Conservation (phyloP, 2,888 invertebrate species). For the Metellina segmentata region DNA sequence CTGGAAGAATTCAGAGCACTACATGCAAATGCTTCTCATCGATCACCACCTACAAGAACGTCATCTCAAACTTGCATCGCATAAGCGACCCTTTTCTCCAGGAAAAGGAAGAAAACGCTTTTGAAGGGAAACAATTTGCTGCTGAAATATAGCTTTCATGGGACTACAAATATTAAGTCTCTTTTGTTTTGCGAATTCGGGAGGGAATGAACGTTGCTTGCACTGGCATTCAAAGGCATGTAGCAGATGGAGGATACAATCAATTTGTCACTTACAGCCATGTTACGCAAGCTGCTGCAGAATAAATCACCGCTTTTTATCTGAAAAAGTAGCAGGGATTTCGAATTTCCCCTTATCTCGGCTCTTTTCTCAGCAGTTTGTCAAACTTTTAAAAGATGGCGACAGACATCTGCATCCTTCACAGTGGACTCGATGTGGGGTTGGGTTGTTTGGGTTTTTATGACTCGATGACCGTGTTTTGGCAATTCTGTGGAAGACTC, state of each 20-base stretch:
- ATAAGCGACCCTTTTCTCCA: neutral
- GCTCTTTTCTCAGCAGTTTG: neutral
- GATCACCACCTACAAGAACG: neutral
- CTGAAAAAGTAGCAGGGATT: neutral
- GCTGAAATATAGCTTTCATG: neutral
- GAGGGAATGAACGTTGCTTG: neutral
- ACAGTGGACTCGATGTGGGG: too few species aligned
- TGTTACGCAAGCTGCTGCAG: neutral
- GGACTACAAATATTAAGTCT: neutral
- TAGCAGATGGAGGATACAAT: neutral
- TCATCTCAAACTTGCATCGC: neutral
- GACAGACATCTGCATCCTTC: neutral
- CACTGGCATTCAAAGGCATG: neutral
- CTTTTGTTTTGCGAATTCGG: neutral
- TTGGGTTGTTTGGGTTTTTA: too few species aligned
- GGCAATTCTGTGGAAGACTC: too few species aligned
- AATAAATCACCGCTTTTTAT: constrained; percentile 1
- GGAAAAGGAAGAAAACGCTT: neutral
- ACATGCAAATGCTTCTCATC: neutral
- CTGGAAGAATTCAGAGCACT: neutral
- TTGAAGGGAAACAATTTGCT: neutral
- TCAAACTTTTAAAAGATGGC: neutral
- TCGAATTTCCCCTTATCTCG: neutral
- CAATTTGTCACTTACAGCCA: constrained; percentile 21
- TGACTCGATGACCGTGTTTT: too few species aligned